phyloP scores from a whole-genome alignment of 1,140 invertebrate genomes.

The Drosophila parabipectinata region DNA sequence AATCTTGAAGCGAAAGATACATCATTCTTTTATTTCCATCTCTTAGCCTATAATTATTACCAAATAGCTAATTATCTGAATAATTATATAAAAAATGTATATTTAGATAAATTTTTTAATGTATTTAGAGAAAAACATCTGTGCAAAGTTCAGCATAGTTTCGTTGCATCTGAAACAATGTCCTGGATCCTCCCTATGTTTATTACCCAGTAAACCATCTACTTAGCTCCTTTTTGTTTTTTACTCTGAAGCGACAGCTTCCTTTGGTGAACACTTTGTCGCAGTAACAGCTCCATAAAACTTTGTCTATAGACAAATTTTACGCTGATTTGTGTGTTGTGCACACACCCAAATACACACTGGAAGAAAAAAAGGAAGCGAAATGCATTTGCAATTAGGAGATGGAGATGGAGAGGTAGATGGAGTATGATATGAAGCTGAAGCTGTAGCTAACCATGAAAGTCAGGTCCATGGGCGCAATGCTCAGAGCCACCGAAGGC shows the following conservation, averaged over 20 bases:
- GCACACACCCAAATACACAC: not conserved
- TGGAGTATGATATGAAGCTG: conserved; percentile 7
- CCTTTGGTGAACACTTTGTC: conserved; percentile 60
- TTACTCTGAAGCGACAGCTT: conserved; percentile 22
- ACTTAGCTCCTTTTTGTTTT: conserved; percentile 34
- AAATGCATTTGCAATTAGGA: conserved; percentile 65
- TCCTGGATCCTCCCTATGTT: conserved; percentile 27
- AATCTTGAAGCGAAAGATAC: too few relatives aligned
- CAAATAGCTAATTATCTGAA: too few relatives aligned
- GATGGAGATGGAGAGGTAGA: conserved; percentile 6
- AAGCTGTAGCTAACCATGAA: not conserved
- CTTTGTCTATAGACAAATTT: conserved; percentile 72
- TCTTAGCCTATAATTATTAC: too few relatives aligned
- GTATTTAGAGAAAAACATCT: not conserved
- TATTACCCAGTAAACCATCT: conserved; percentile 45
- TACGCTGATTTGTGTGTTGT: conserved; percentile 71
- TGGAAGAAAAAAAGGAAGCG: conserved; percentile 5
- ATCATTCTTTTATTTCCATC: too few relatives aligned
- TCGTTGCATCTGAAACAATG: conserved; percentile 24
- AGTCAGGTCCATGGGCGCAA: conserved; percentile 13
- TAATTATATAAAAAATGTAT: too few relatives aligned
- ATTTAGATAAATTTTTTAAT: not conserved
- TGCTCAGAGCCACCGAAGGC: conserved; percentile 40
- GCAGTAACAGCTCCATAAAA: conserved; percentile 72
- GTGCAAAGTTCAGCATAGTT: not conserved